A percentile compares a stretch with the other conserved stretches of the same genome.
These are phyloP conservation scores for Actenoides hombroni DNA, from an alignment of 2,113 vertebrate species.

Conservation along the genomic window DNA sequence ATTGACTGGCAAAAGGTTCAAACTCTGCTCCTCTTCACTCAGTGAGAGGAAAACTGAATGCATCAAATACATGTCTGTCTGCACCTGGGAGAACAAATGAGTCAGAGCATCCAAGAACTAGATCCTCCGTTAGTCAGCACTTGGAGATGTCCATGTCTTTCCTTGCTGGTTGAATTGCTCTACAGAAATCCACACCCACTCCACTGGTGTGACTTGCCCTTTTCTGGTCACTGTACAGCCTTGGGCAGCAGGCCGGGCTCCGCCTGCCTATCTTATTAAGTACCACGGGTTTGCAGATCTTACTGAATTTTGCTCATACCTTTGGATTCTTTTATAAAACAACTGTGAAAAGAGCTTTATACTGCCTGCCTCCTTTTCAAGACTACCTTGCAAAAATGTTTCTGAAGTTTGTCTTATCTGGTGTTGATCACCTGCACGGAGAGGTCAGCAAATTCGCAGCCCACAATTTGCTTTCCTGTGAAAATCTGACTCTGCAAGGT, in stretches of 20 bases:
- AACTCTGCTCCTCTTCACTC: not conserved
- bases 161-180: not conserved
- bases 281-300: not conserved
- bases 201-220: not conserved
- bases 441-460: not conserved
- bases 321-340: not conserved
- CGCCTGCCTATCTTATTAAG: not conserved
- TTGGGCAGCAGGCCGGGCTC: not conserved
- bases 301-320: not conserved
- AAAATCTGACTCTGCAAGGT: not conserved
- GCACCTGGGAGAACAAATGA: not conserved
- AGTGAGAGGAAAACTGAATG: not conserved
- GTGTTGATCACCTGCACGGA: not conserved
- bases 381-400: not conserved
- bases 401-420: not conserved
- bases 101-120: not conserved
- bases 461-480: not conserved
- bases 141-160: not conserved
- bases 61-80: not conserved
- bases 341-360: not conserved
- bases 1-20: not conserved
- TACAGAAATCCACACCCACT: not conserved
- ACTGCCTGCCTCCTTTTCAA: not conserved
- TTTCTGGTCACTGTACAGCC: not conserved
- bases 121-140: not conserved